Percentiles rank a stretch among this genome's conserved stretches.
Conservation (phyloP, 2,113 vertebrate species). For the Dromas ardeola region DNA sequence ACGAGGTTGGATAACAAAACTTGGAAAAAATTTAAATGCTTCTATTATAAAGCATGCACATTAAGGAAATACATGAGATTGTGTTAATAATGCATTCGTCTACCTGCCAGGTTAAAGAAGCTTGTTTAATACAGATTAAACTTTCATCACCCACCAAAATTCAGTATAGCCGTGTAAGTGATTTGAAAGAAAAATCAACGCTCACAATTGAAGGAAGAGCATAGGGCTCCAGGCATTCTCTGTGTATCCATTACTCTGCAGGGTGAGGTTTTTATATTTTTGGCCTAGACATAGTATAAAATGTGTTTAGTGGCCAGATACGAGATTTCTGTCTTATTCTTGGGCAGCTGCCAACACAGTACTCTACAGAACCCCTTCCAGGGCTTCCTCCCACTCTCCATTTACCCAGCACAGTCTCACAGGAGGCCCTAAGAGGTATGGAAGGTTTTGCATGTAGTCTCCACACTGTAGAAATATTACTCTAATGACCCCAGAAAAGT, state of each 20-base stretch:
- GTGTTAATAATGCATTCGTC: not conserved
- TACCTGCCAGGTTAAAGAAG: not conserved
- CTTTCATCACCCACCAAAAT: not conserved
- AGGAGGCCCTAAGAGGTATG: not conserved
- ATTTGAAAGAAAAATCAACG: not conserved
- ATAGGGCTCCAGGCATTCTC: not conserved
- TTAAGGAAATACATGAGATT: not conserved
- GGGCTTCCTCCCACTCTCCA: not conserved
- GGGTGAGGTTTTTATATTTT: not conserved
- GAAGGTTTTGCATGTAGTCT: not conserved
- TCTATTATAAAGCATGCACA: not conserved
- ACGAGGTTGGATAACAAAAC: not conserved
- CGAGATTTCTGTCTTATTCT: not conserved
- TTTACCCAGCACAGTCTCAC: not conserved
- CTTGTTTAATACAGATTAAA: not conserved
- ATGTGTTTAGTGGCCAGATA: not conserved
- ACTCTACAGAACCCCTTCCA: not conserved
- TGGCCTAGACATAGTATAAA: not conserved
- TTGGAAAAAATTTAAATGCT: not conserved
- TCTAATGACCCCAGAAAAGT: not conserved
- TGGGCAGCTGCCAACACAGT: not conserved
- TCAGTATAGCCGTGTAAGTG: not conserved
- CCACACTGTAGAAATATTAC: fast-evolving
- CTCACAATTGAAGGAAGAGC: slow-evolving; percentile 41
- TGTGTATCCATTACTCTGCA: not conserved